Percentiles rank a stretch among this genome's conserved stretches.
Conservation (phyloP, 2,113 vertebrate genomes). For the Clupea harengus region DNA sequence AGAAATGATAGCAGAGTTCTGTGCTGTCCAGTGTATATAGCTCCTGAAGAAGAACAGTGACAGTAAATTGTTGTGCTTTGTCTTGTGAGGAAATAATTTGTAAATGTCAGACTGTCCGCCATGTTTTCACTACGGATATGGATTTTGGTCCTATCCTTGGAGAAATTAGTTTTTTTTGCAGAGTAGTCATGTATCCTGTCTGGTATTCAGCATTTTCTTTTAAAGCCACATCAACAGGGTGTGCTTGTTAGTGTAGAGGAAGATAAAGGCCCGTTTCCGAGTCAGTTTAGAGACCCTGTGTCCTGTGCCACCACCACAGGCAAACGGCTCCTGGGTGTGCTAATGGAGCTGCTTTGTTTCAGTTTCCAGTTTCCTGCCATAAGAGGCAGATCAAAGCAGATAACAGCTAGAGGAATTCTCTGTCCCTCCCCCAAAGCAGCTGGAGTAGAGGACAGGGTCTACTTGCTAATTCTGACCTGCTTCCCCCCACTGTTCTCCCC, state of each 20-base stretch:
- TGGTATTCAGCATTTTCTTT: background rate
- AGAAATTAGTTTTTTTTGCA: background rate
- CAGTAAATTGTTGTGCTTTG: background rate
- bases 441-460: background rate
- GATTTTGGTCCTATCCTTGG: background rate
- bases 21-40: background rate
- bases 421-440: background rate
- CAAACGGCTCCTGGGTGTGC: conserved; percentile 1
- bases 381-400: background rate
- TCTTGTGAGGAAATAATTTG: background rate
- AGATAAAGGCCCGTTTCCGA: background rate
- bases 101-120: background rate
- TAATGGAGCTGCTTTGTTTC: background rate
- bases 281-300: background rate
- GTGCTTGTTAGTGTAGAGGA: background rate
- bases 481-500: background rate
- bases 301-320: background rate
- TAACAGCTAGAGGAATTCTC: background rate
- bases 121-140: background rate
- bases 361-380: conserved; percentile 9
- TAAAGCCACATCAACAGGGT: background rate
- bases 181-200: background rate
- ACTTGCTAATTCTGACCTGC: background rate
- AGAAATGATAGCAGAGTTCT: background rate
- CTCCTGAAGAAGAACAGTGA: background rate